These are phyloP conservation scores for Planococcus citri DNA, from an alignment of 1,140 invertebrate genomes.

Conservation along the genomic window DNA sequence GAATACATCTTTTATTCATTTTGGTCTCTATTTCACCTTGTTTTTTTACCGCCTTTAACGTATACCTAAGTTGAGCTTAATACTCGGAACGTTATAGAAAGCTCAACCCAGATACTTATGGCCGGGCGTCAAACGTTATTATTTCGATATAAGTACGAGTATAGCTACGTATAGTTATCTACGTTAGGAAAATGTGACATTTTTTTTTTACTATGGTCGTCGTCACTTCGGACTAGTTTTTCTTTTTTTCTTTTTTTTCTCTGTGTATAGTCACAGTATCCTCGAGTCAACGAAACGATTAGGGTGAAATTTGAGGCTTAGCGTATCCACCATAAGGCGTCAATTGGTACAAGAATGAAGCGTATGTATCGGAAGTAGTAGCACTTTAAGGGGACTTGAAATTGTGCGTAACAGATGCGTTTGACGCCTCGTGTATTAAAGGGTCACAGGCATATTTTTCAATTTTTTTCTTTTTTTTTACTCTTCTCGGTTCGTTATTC, in stretches of 20 bases:
- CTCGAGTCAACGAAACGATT: constrained; percentile 19
- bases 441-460: constrained; percentile 18
- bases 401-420: constrained; percentile 17
- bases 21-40: too few species aligned
- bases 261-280: constrained; percentile 12
- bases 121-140: too few species aligned
- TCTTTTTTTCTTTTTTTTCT: not conserved
- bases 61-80: too few species aligned
- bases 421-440: constrained; percentile 17
- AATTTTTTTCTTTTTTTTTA: constrained; percentile 9
- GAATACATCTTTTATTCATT: too few species aligned
- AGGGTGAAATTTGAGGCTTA: constrained; percentile 19
- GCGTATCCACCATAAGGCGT: constrained; percentile 16
- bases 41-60: too few species aligned
- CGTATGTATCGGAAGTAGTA: constrained; percentile 19
- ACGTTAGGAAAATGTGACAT: too few species aligned
- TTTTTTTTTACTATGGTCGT: not conserved
- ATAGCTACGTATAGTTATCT: too few species aligned
- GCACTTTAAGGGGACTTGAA: constrained; percentile 20
- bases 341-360: constrained; percentile 19
- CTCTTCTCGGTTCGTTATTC: not conserved
- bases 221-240: not conserved
- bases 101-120: too few species aligned
- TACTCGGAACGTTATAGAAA: too few species aligned
- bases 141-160: too few species aligned